Evolutionary conservation across 2,797 vertebrate species (phyloP).

Genomic region (Odontamblyopus lacepedii): DNA sequence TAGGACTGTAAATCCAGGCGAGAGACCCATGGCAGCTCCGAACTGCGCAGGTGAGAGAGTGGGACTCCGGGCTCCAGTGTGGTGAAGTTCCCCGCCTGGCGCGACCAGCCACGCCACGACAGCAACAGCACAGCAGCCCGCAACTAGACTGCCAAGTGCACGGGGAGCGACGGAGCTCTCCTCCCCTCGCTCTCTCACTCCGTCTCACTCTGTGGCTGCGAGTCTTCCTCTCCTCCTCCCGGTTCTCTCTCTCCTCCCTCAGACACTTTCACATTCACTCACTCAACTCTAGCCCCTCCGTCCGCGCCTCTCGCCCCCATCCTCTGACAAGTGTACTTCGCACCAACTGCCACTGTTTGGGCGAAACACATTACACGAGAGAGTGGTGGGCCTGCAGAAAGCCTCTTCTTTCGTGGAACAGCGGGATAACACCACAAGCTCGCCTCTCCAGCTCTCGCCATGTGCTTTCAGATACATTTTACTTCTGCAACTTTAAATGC

Average conservation of each 20-base stretch:
- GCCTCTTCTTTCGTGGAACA: constrained; percentile 23
- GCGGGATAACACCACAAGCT: constrained; percentile 10
- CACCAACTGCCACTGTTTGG: constrained; percentile 31
- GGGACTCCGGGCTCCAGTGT: constrained; percentile 84
- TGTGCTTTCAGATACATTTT: constrained; percentile 15
- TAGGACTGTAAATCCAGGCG: constrained; percentile 80
- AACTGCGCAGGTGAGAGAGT: constrained; percentile 86
- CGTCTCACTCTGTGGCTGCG: constrained; percentile 40
- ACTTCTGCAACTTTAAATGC: constrained; percentile 54
- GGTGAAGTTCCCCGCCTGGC: constrained; percentile 82
- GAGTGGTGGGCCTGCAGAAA: constrained; percentile 46
- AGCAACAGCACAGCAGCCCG: constrained; percentile 83
- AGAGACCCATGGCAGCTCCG: constrained; percentile 86
- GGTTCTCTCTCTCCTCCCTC: constrained; percentile 33
- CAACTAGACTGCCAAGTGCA: constrained; percentile 85
- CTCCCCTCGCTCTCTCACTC: constrained; percentile 57
- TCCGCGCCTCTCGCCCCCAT: constrained; percentile 38
- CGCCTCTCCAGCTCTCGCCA: constrained; percentile 12
- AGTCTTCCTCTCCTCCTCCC: constrained; percentile 30
- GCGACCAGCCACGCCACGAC: constrained; percentile 82
- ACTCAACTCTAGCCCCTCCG: constrained; percentile 53
- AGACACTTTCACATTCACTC: constrained; percentile 33
- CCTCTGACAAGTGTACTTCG: constrained; percentile 50
- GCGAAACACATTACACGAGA: constrained; percentile 44
- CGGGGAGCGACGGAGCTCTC: constrained; percentile 76